phyloP scores from a whole-genome alignment of 2,888 invertebrate genomes.

The Drosophila neonasuta region DNA sequence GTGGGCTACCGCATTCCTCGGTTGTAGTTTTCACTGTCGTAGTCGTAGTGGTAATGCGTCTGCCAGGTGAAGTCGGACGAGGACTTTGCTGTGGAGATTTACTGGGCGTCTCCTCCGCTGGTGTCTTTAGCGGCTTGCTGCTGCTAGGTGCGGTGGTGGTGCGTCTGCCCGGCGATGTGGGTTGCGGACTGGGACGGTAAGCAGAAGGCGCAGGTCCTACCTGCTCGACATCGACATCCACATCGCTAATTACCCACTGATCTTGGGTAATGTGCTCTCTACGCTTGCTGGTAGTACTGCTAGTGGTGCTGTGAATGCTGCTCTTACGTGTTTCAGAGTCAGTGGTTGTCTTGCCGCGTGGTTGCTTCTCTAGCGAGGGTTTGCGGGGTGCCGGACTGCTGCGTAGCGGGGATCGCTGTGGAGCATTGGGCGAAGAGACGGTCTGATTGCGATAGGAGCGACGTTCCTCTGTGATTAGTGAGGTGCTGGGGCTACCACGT shows the following conservation, averaged over 20 bases:
- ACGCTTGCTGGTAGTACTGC: conserved; percentile 35
- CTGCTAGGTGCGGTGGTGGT: background rate
- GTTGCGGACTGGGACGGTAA: conserved; percentile 22
- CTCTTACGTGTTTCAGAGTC: conserved; percentile 23
- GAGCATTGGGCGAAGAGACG: conserved; percentile 16
- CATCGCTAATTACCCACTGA: conserved; percentile 62
- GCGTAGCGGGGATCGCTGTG: conserved; percentile 20
- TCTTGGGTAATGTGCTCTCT: conserved; percentile 58
- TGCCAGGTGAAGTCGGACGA: background rate
- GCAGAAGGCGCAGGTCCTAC: conserved; percentile 32
- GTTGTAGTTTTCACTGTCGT: conserved; percentile 4
- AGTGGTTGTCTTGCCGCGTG: conserved; percentile 19
- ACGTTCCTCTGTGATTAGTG: conserved; percentile 55
- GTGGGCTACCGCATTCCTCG: conserved; percentile 4
- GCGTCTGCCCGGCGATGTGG: conserved; percentile 14
- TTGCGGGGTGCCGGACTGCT: conserved; percentile 36
- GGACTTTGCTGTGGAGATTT: conserved; percentile 12
- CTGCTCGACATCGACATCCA: conserved; percentile 56
- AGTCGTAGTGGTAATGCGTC: background rate
- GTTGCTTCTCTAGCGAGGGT: conserved; percentile 41
- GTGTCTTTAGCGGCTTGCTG: conserved; percentile 23
- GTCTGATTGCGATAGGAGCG: conserved; percentile 40
- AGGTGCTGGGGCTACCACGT: conserved; percentile 37
- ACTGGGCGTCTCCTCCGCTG: background rate
- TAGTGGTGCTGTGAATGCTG: conserved; percentile 24